Evolutionary conservation across 92 coral and sea anemone species (phyloP), one percentile per base, ranked within the genome.

Genomic region (Micromussa lordhowensis): DNA sequence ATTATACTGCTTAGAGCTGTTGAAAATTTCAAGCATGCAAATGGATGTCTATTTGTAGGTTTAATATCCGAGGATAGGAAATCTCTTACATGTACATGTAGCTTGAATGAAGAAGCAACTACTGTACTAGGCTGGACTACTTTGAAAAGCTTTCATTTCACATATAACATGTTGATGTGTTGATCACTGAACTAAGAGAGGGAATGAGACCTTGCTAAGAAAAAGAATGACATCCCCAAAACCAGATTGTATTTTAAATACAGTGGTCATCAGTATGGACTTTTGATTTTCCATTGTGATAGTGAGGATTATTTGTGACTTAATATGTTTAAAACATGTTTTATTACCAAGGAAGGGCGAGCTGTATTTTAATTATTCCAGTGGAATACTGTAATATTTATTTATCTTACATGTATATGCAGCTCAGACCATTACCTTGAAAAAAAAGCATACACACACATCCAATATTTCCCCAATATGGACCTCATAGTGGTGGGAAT

Each of bases 11-110:
- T 64, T n/a, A 26, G 75, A 36, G 74, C 24, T 81, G 51, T 32
- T n/a, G 32, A 58, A 70, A 79, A 57, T 79, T 35, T 58, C 59
- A 79, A 66, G 71, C 71, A 26, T 66, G 34, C 17, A 66, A 66
- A 66, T 66, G 71, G 12, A 7, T 61, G 68, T 61, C 24, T 61
- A 61, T 61, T 61, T 61, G 68, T 61, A 22, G 29, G 68, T 29
- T 61, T 26, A 18, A 61, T 61, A 61, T 61, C 29, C 6, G 68
- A 15, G 29, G 29, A 24, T 28, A 26, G 34, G 32, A 26, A 44
- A 12, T 28, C 18, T 66, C n/a, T 66, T 26, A 7, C n/a, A n/a
- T n/a, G n/a, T n/a, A n/a, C n/a, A n/a, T n/a, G n/a, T n/a, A n/a
- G 34, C 18, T 5, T 66, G 32, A 66, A 66, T 66, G 13, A 64